A percentile compares a stretch with the other conserved stretches of the same genome.
phyloP scores from a whole-genome alignment of 1,140 invertebrate genomes.

The Drosophila neocordata region DNA sequence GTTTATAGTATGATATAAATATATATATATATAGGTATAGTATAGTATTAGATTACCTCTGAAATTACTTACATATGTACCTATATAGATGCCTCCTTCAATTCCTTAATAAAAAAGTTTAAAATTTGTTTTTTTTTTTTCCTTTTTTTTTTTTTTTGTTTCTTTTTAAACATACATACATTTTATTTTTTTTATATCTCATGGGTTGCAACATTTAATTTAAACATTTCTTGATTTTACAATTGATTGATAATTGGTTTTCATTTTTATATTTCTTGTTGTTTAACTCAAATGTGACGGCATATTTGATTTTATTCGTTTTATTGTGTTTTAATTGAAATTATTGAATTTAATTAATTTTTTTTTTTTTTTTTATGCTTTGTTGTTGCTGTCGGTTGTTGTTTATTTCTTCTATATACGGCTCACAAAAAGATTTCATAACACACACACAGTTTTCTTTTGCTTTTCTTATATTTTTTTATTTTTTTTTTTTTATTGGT shows the following conservation, averaged over 20 bases:
- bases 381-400: background rate
- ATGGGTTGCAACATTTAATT: background rate
- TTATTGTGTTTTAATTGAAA: background rate
- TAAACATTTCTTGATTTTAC: background rate
- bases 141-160: background rate
- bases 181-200: conserved; percentile 51
- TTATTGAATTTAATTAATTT: background rate
- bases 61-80: too few relatives aligned
- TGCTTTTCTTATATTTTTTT: background rate
- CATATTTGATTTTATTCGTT: background rate
- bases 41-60: too few relatives aligned
- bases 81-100: background rate
- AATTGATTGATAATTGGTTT: conserved; percentile 1
- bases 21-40: too few relatives aligned
- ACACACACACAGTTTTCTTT: background rate
- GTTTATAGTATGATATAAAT: too few relatives aligned
- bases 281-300: background rate
- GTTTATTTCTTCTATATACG: background rate
- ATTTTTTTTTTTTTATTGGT: background rate
- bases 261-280: background rate
- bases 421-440: background rate
- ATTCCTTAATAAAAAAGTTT: background rate
- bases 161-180: conserved; percentile 50
- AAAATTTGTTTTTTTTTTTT: background rate
- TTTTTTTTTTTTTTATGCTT: background rate